phyloP scores from a whole-genome alignment of 2,797 vertebrate genomes.

The Decapterus maruadsi region DNA sequence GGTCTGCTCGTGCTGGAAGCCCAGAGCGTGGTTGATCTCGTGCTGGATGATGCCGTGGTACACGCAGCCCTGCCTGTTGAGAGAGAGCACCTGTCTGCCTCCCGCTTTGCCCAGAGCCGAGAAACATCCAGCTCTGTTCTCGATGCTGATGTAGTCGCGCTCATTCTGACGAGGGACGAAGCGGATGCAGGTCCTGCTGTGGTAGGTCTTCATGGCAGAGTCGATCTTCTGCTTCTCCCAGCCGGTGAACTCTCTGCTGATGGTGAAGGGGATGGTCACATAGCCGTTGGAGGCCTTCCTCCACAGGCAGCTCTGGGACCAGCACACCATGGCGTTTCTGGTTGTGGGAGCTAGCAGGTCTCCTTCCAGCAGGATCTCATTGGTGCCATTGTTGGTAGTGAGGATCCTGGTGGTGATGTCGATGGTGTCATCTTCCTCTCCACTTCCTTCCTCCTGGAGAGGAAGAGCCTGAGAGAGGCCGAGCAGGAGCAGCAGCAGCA shows the following conservation, averaged over 20 bases:
- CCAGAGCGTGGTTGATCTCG: conserved; percentile 80
- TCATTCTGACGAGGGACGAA: conserved; percentile 46
- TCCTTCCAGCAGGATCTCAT: conserved; percentile 56
- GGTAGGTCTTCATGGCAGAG: conserved; percentile 17
- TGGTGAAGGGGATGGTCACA: conserved; percentile 46
- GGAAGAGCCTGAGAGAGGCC: conserved; percentile 60
- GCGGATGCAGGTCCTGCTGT: conserved; percentile 48
- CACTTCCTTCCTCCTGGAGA: conserved; percentile 26
- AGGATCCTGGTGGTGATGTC: conserved; percentile 65
- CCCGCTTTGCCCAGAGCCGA: conserved; percentile 78
- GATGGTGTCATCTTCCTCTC: not conserved
- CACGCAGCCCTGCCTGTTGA: conserved; percentile 78
- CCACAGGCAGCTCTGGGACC: conserved; percentile 49
- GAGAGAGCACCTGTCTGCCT: conserved; percentile 80
- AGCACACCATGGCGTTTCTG: conserved; percentile 61
- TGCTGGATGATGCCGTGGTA: conserved; percentile 78
- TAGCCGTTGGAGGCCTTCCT: conserved; percentile 37
- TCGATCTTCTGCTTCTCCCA: conserved; percentile 31
- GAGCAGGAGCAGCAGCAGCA: conserved; percentile 65
- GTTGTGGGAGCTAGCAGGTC: conserved; percentile 51
- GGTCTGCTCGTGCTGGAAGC: conserved; percentile 83
- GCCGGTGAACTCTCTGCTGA: conserved; percentile 30
- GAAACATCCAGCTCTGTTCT: conserved; percentile 69
- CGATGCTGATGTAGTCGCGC: conserved; percentile 53
- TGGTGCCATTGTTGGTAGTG: conserved; percentile 45